phyloP scores from a whole-genome alignment of 2,113 vertebrate genomes.

The Apistogramma diplotaenia region DNA sequence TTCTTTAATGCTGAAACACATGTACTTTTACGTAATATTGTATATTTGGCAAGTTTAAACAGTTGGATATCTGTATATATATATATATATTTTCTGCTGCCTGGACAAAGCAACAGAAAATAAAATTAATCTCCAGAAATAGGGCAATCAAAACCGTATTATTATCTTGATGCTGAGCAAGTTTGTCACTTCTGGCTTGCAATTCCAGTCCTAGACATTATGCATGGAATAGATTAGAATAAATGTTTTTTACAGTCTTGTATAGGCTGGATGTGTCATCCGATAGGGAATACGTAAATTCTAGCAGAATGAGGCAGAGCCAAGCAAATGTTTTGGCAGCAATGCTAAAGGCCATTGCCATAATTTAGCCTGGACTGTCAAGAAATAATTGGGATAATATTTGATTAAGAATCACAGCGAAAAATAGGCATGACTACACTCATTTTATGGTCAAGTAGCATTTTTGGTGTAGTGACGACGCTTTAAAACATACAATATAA shows the following conservation, averaged over 20 bases:
- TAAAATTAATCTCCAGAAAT: neutral
- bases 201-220: slow-evolving; percentile 7
- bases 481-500: neutral
- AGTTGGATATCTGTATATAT: neutral
- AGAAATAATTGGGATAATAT: neutral
- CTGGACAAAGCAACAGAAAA: neutral
- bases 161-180: slow-evolving; percentile 18
- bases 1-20: neutral
- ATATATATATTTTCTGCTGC: neutral
- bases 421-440: slow-evolving; percentile 16
- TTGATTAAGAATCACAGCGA: slow-evolving; percentile 3
- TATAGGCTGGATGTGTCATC: slow-evolving; percentile 42
- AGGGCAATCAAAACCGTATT: neutral
- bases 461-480: neutral
- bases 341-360: neutral
- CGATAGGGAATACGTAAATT: slow-evolving; percentile 28
- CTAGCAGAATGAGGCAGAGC: slow-evolving; percentile 11
- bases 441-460: slow-evolving; percentile 1
- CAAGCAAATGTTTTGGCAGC: slow-evolving; percentile 33
- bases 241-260: slow-evolving; percentile 18
- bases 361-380: slow-evolving; percentile 12
- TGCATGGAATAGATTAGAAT: slow-evolving; percentile 40
- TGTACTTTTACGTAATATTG: neutral
- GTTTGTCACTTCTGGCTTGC: slow-evolving; percentile 40
- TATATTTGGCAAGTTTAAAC: neutral